A percentile compares a stretch with the other conserved stretches of the same genome.
These are phyloP conservation scores for Tetanocera ferruginea DNA, from an alignment of 2,888 invertebrate genomes.

Conservation along the genomic window DNA sequence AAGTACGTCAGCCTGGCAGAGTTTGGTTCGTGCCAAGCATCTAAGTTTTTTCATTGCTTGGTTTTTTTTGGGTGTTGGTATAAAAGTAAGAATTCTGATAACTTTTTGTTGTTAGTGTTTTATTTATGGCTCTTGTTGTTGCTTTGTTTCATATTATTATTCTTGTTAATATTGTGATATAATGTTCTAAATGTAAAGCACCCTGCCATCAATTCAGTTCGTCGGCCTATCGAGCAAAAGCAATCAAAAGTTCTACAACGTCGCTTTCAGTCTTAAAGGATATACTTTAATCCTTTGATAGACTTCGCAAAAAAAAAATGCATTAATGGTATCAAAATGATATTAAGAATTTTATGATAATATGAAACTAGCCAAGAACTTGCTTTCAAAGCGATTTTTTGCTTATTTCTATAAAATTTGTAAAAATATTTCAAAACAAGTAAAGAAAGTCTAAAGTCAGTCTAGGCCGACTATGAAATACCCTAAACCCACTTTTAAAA, in stretches of 20 bases:
- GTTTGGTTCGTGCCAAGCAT: slow-evolving; percentile 10
- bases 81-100: background rate
- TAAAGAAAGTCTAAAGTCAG: too few species aligned
- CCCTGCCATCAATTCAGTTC: background rate
- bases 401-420: background rate
- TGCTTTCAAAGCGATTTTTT: background rate
- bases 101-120: background rate
- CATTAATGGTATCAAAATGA: background rate
- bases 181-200: background rate
- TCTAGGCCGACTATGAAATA: too few species aligned
- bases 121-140: background rate
- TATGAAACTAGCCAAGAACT: too few species aligned
- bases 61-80: background rate
- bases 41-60: background rate
- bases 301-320: background rate
- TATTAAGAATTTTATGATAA: background rate
- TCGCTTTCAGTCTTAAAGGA: background rate
- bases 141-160: background rate
- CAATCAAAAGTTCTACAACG: background rate
- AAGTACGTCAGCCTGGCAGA: background rate
- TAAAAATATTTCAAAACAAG: background rate
- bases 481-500: too few species aligned
- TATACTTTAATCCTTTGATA: background rate
- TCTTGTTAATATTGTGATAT: background rate
- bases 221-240: background rate